phyloP scores from a whole-genome alignment of 2,888 invertebrate genomes.

The Cloeon dipterum region DNA sequence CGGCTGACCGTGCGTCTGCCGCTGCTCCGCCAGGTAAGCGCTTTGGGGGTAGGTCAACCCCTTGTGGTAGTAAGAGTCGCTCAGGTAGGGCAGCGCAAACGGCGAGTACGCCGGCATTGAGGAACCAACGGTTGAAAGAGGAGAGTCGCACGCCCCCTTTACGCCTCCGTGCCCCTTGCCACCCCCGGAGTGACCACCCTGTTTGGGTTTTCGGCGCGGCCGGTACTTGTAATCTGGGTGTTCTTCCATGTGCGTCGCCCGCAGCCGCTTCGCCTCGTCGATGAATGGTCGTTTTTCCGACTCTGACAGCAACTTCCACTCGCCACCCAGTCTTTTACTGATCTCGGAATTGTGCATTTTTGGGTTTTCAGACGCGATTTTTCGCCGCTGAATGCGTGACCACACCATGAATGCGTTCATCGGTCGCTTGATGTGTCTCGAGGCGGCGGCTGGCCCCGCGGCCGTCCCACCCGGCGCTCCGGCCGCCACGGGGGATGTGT shows the following conservation, averaged over 20 bases:
- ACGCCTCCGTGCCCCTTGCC: too few species aligned
- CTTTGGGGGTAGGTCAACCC: not conserved
- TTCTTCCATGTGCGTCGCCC: conserved; percentile 33
- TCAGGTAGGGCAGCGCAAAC: conserved; percentile 27
- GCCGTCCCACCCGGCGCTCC: too few species aligned
- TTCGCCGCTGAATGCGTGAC: conserved; percentile 75
- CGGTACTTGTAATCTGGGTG: conserved; percentile 23
- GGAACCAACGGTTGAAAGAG: conserved; percentile 1
- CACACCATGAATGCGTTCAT: conserved; percentile 99
- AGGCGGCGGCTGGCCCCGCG: not conserved
- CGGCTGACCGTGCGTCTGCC: too few species aligned
- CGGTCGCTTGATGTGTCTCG: conserved; percentile 75
- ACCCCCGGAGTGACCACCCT: not conserved
- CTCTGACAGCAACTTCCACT: conserved; percentile 73
- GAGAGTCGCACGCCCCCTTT: conserved; percentile 2
- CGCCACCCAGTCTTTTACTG: conserved; percentile 67
- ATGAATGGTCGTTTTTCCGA: conserved; percentile 74
- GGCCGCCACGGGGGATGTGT: too few species aligned
- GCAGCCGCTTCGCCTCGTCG: conserved; percentile 69
- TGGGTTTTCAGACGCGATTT: conserved; percentile 85
- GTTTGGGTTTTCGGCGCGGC: conserved; percentile 12
- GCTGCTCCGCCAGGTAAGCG: not conserved
- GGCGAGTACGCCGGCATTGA: conserved; percentile 24
- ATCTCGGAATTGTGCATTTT: conserved; percentile 83
- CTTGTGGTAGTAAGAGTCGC: not conserved